Percentiles rank a stretch among this genome's conserved stretches.
phyloP scores from a whole-genome alignment of 2,888 invertebrate genomes.

The Noctua janthina region DNA sequence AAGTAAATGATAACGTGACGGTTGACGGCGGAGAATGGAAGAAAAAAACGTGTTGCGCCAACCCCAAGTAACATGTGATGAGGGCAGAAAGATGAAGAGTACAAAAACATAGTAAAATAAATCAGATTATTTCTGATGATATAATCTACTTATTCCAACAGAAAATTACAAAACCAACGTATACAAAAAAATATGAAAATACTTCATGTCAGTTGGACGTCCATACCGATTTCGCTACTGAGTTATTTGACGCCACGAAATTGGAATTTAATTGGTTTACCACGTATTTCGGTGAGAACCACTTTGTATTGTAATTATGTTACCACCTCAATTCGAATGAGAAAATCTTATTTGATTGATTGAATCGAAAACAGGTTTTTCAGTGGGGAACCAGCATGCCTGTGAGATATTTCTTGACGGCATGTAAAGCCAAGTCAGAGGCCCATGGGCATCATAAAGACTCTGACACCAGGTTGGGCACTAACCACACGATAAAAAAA shows the following conservation, averaged over 20 bases:
- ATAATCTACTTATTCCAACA: background rate
- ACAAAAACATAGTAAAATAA: conserved; percentile 1
- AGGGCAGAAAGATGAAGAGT: no score
- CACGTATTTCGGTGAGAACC: conserved; percentile 6
- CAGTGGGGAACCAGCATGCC: background rate
- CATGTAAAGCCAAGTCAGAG: no score
- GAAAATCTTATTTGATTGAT: conserved; percentile 15
- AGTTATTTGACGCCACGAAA: conserved; percentile 44
- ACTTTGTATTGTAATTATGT: conserved; percentile 47
- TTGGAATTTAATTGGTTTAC: conserved; percentile 53
- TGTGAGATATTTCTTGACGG: no score
- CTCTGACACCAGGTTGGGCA: no score
- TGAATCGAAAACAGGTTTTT: conserved; percentile 8
- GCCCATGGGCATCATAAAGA: no score
- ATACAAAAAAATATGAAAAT: background rate
- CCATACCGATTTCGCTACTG: conserved; percentile 16
- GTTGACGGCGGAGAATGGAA: no score
- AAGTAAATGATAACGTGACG: no score
- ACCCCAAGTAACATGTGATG: no score
- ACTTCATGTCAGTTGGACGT: conserved; percentile 4
- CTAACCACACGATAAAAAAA: no score
- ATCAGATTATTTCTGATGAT: background rate
- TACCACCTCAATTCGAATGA: conserved; percentile 35
- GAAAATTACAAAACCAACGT: background rate
- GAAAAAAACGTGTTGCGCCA: no score